Base-by-base conservation (phyloP, 2,113 vertebrate species). In the Rhodinocichla rosea region DNA sequence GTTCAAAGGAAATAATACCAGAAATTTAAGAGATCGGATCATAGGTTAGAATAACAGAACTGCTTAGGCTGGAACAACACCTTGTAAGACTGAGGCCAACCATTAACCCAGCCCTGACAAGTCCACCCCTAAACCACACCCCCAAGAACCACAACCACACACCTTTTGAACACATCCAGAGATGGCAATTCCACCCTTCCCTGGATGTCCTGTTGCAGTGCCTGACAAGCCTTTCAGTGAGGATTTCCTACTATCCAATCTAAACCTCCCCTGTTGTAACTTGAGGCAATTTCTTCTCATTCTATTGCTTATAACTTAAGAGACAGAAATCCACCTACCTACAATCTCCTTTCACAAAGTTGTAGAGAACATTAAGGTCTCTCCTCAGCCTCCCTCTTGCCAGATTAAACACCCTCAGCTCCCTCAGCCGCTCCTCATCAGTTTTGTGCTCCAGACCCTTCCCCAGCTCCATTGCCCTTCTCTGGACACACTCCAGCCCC, bases 381-480 rank as follows among this genome's bases (percentile, higher is more conserved):
- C 3, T 44, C 45, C 18, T 33, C 47, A 62, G 55, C 32, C 17
- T 49, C 26, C 24, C 1, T 17, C 10, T 53, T 4, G 0, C 9
- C 40, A 69, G 47, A 1, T 14, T 32, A 16, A 83, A 47, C 26
- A 40, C 12, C 12, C 13, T 0, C 30, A 26, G 30, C 1, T 40
- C 28, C 12, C 30, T 69, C 63, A 42, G 22, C 26, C 2, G 2
- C 1, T 4, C 30, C n/a, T 24, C 39, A 45, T 0, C 6, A 18
- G 7, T 1, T 2, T 11, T 76, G 30, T 62, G 55, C 18, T 27
- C 63, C 79, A 83, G n/a, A 42, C 30, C 21, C 11, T 40, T 53
- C 16, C 14, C 26, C 47, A 62, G 53, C 14, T 27, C 70, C 0
- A 0, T 0, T 30, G 1, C 21, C 62, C n/a, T 83, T 68, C 78